Base-by-base conservation (phyloP, 2,888 invertebrate genomes). In the Hesperia comma region DNA sequence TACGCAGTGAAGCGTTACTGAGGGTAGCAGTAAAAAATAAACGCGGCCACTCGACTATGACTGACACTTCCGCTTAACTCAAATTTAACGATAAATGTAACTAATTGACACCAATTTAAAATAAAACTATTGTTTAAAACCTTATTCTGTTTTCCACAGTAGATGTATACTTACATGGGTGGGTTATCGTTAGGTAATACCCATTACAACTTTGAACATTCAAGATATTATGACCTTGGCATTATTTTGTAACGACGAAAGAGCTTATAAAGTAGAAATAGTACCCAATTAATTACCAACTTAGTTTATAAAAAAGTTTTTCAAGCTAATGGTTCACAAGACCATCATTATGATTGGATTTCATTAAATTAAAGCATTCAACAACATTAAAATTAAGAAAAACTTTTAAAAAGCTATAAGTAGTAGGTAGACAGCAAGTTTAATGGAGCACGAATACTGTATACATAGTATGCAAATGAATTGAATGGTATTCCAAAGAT, bases 1-100 rank as follows among this genome's bases (percentile, higher is more conserved):
- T 72, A 78, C 71, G 76, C 86, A 83, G 73, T 80, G 81, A 79
- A 84, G 82, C 86, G 84, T 86, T 79, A 79, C 83, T 68, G 72
- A 49, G 85, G 86, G 85, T 85, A 82, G 80, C 71, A 78, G 85
- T 84, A 90, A 90, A 90, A 91, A 89, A 82, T 73, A 76, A 76
- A 81, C 74, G 79, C n/a, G 43, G 12, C 2, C 86, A 79, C 79
- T 86, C 82, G 77, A 75, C 82, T 85, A 82, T 83, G 79, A 84
- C 85, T 78, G 75, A 7, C 58, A 58, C 40, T 62, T 54, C 55
- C 55, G 55, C 33, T 40, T 26, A 17, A 37, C 40, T 21, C 19
- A 33, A 60, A 49, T 14, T 49, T 15, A 49, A 33, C 46, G 60
- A 60, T 60, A 60, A 61, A 61, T 41, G 40, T 5, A 33, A 41